Evolutionary conservation across 1,140 invertebrate species (phyloP).

Genomic region (Aphidius gifuensis): DNA sequence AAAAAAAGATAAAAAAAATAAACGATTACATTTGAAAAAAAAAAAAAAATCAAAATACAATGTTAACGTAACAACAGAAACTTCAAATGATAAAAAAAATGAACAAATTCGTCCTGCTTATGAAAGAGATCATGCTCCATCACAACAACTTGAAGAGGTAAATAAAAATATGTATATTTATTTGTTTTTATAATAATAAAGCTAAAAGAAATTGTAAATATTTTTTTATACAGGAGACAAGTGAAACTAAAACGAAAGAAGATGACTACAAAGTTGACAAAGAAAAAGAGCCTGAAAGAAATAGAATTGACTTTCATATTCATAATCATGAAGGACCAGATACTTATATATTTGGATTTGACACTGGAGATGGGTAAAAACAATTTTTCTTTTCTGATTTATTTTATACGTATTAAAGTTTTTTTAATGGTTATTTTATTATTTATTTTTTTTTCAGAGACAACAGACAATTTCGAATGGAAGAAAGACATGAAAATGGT

Average conservation of each 20-base stretch:
- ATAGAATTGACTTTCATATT: constrained; percentile 59
- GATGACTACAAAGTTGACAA: constrained; percentile 24
- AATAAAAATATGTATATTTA: constrained; percentile 18
- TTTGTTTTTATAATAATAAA: background rate
- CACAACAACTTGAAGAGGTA: constrained; percentile 22
- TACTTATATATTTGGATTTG: constrained; percentile 83
- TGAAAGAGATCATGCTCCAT: constrained; percentile 41
- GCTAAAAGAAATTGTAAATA: no score
- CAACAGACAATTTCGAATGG: constrained; percentile 78
- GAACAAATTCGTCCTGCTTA: constrained; percentile 25
- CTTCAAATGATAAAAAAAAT: constrained; percentile 25
- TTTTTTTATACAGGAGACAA: background rate
- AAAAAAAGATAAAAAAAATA: constrained; percentile 16
- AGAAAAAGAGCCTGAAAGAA: constrained; percentile 36
- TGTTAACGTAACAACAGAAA: constrained; percentile 3
- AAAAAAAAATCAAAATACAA: background rate
- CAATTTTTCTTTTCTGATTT: constrained; percentile 13
- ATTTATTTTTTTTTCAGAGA: constrained; percentile 57
- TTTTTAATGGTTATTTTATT: constrained; percentile 27
- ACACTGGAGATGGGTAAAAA: constrained; percentile 79
- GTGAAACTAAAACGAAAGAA: constrained; percentile 36
- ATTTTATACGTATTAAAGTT: constrained; percentile 16
- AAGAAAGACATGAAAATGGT: constrained; percentile 74
- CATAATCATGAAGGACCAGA: constrained; percentile 76
- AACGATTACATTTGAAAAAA: background rate